Base-by-base conservation (phyloP, 2,113 vertebrate genomes). In the Phyllopteryx taeniolatus region DNA sequence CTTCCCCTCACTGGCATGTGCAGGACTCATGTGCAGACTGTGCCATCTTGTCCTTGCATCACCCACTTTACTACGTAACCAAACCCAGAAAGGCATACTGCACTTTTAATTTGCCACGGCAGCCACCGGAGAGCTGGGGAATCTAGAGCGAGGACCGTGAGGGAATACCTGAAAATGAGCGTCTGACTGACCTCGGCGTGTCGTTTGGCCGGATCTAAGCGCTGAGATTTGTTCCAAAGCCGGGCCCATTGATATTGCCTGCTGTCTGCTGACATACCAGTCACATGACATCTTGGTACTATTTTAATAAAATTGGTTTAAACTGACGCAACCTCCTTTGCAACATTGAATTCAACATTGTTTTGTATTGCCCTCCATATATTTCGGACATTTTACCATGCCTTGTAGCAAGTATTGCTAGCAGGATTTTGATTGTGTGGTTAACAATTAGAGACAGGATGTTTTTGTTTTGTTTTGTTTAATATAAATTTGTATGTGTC, bases 81-180 rank as follows among this genome's bases (percentile, higher is more conserved):
- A 81, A 84, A 87, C 72, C 79, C 83, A 39, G 79, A 89, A 88
- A 87, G 79, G 79, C 72, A 82, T 69, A 73, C 82, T 44, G 35
- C 64, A 66, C 78, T 68, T 71, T 85, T 90, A 82, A 90, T 89
- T 91, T 86, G 82, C 79, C 75, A 72, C 20, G 67, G 83, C 76
- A 42, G 61, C 61, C 88, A 83, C 78, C 12, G 20, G 87, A 90
- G 88, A 85, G 79, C 77, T 73, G 64, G 6, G 67, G 71, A 82
- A 92, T 91, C 81, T 90, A 65, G 89, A 90, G 61, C 86, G 51
- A 72, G 27, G 84, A 74, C 75, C 85, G 51, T 80, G 67, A 69
- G 86, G 82, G 89, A 85, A 86, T 87, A 79, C 63, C 64, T 77
- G 71, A 82, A 83, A 85, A 88, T 83, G 71, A 89, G 84, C 83